phyloP scores from a whole-genome alignment of 2,888 invertebrate species.

The Acanthosoma haemorrhoidale region DNA sequence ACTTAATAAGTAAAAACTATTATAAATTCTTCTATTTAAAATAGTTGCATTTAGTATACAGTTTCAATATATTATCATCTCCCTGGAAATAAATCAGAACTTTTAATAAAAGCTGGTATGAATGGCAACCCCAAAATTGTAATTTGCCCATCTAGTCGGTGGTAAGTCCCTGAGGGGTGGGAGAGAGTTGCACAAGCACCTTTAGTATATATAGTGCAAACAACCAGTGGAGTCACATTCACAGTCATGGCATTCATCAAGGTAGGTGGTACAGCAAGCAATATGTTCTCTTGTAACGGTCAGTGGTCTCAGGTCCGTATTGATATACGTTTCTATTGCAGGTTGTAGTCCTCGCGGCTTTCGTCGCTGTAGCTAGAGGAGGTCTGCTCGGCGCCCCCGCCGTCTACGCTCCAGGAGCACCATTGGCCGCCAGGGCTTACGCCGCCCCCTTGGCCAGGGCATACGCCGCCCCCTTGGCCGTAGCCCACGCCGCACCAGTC shows the following conservation, averaged over 20 bases:
- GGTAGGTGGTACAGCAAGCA: slow-evolving; percentile 25
- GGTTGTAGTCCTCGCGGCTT: slow-evolving; percentile 25
- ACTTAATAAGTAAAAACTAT: no score
- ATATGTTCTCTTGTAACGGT: background rate
- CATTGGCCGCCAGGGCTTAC: slow-evolving; percentile 34
- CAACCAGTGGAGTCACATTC: background rate
- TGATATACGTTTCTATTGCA: slow-evolving; percentile 20
- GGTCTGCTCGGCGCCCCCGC: slow-evolving; percentile 37
- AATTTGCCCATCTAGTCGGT: no score
- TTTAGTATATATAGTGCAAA: background rate
- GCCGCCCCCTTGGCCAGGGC: slow-evolving; percentile 35
- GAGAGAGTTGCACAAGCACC: background rate
- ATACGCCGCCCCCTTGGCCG: slow-evolving; percentile 33
- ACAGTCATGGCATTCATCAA: slow-evolving; percentile 30
- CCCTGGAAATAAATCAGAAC: no score
- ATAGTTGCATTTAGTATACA: no score
- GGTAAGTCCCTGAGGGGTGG: background rate
- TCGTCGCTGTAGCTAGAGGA: slow-evolving; percentile 35
- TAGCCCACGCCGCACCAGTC: slow-evolving; percentile 51
- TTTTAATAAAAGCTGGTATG: no score
- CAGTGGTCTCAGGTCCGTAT: background rate
- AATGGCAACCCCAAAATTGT: no score
- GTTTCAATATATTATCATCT: no score
- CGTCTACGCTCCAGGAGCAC: slow-evolving; percentile 37
- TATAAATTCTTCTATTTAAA: no score